These are phyloP conservation scores for Ischnus inquisitorius DNA, from an alignment of 2,888 invertebrate species.

Conservation along the genomic window DNA sequence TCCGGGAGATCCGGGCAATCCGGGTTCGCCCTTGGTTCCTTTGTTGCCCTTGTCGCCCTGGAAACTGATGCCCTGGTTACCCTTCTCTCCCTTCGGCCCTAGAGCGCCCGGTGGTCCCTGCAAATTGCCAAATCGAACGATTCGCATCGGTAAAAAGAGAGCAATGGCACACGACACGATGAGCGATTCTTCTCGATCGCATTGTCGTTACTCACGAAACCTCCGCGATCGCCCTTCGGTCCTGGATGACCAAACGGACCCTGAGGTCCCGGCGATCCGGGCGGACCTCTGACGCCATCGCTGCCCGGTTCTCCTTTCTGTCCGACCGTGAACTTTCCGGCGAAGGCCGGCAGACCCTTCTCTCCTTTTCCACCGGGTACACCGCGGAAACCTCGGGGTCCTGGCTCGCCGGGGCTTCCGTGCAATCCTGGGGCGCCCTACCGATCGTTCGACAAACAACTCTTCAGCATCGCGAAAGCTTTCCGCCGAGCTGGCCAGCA, in stretches of 20 bases:
- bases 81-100: conserved; percentile 91
- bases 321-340: conserved; percentile 91
- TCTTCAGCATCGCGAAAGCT: neutral
- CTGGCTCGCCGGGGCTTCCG: conserved; percentile 90
- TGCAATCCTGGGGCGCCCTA: conserved; percentile 91
- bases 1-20: conserved; percentile 74
- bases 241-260: conserved; percentile 89
- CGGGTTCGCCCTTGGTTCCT: conserved; percentile 89
- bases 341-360: conserved; percentile 93
- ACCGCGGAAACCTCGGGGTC: conserved; percentile 92
- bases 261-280: conserved; percentile 89
- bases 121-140: conserved; percentile 39
- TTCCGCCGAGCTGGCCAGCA: neutral
- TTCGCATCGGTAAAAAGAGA: neutral
- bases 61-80: conserved; percentile 87
- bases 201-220: conserved; percentile 85
- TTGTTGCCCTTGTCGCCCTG: conserved; percentile 88
- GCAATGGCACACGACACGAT: too few species aligned
- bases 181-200: neutral
- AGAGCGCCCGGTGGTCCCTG: conserved; percentile 90
- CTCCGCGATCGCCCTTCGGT: conserved; percentile 88
- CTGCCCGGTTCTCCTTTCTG: conserved; percentile 94
- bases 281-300: conserved; percentile 90
- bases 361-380: conserved; percentile 90
- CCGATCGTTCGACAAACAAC: conserved; percentile 6